Percentiles rank a stretch among this genome's conserved stretches.
phyloP scores from a whole-genome alignment of 2,888 invertebrate species.

The Drosophila nigricruria region DNA sequence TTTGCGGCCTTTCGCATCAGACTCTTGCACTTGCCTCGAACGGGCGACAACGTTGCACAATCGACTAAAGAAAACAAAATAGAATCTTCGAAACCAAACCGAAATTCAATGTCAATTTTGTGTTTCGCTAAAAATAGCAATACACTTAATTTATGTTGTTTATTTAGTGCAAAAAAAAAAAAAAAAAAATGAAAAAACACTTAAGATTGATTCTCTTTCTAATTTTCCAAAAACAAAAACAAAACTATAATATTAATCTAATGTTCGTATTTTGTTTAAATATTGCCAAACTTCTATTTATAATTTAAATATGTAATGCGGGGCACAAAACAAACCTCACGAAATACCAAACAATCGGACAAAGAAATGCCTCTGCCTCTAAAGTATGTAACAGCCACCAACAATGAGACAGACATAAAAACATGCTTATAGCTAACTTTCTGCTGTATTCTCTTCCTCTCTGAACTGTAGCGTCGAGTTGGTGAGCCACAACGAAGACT shows the following conservation, averaged over 20 bases:
- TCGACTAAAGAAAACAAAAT: conserved; percentile 29
- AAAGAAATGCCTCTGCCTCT: conserved; percentile 20
- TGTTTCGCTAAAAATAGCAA: conserved; percentile 60
- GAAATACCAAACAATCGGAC: conserved; percentile 20
- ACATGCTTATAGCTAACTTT: conserved; percentile 32
- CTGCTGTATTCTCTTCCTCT: conserved; percentile 33
- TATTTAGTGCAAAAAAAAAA: conserved; percentile 49
- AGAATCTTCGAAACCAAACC: conserved; percentile 28
- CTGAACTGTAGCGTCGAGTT: neutral
- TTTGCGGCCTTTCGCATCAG: conserved; percentile 56
- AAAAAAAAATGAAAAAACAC: conserved; percentile 18
- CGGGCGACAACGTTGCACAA: conserved; percentile 62
- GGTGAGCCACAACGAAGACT: conserved; percentile 24
- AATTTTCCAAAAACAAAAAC: conserved; percentile 21
- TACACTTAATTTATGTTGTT: conserved; percentile 73
- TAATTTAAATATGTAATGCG: conserved; percentile 38
- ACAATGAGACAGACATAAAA: conserved; percentile 32
- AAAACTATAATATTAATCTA: conserved; percentile 11
- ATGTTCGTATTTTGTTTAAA: conserved; percentile 29
- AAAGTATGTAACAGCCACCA: conserved; percentile 53
- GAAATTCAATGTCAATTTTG: conserved; percentile 77
- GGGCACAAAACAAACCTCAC: conserved; percentile 19
- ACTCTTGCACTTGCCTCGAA: conserved; percentile 54
- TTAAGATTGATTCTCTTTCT: conserved; percentile 34
- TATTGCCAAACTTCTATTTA: conserved; percentile 54